Conservation (phyloP, 2,113 vertebrate species). For the Caretta caretta region DNA sequence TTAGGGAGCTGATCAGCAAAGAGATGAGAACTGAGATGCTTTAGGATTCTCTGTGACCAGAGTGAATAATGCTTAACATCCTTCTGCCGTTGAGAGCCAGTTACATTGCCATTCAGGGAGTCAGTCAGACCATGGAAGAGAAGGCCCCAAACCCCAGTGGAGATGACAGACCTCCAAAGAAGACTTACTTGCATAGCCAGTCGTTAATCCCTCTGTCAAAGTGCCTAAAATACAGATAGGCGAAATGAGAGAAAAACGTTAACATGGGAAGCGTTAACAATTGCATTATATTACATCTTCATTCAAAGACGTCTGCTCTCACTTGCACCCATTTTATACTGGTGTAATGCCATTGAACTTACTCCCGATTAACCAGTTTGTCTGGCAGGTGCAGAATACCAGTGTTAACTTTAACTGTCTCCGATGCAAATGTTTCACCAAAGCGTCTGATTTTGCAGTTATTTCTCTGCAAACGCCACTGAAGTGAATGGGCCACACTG, state of each 20-base stretch:
- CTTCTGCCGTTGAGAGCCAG: background rate
- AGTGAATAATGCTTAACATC: background rate
- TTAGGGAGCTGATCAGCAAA: background rate
- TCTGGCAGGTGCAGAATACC: background rate
- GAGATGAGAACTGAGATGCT: background rate
- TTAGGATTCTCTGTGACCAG: background rate
- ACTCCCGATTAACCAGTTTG: background rate
- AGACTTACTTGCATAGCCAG: conserved; percentile 96
- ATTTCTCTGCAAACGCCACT: background rate
- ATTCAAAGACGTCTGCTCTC: background rate
- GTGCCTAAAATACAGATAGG: conserved; percentile 81
- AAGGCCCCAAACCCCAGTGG: background rate
- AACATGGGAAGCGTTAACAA: accelerated
- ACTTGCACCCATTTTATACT: background rate
- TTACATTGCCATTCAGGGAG: background rate
- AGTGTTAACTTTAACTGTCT: background rate
- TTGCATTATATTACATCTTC: background rate
- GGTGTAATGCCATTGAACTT: background rate
- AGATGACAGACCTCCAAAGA: accelerated
- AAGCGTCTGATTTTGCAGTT: background rate
- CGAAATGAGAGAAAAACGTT: background rate
- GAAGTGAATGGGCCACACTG: background rate
- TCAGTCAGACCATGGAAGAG: background rate
- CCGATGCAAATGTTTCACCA: background rate
- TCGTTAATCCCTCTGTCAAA: conserved; percentile 97